Base-by-base conservation (phyloP, 2,888 invertebrate genomes). In the Pasiphila rectangulata region DNA sequence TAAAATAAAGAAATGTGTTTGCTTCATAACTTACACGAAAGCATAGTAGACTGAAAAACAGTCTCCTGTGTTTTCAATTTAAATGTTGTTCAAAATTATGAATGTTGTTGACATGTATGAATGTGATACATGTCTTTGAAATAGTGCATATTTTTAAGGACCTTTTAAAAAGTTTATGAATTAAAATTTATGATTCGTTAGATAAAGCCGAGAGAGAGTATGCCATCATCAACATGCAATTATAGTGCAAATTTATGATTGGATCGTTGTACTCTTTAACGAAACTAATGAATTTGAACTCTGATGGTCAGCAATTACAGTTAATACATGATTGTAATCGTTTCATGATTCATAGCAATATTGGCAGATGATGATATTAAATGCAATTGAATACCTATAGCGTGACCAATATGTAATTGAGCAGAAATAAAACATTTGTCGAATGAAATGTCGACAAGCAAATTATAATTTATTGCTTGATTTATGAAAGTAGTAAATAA, bases 161-260 rank as follows among this genome's bases (percentile, higher is more conserved):
- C n/a, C n/a, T n/a, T n/a, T n/a, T 6, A 5, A 27, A 7, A 5
- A 13, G 13, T 13, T 27, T 24, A 9, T 24, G 5, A 6, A 10
- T 4, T 7, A 34, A 17, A 34, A 13, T 16, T 30, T 21, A 40
- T 10, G 2, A 1, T 4, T 7, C 4, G 7, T 6, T 9, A 23
- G 17, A 41, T 41, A 34, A 24, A 2, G 13, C n/a, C 5, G 24
- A 25, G 25, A 35, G n/a, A n/a, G n/a, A n/a, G n/a, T n/a, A n/a
- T n/a, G n/a, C n/a, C n/a, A n/a, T n/a, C n/a, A n/a, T n/a, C n/a
- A n/a, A n/a, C n/a, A n/a, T 44, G 39, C 45, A 47, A 43, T 46
- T 40, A 48, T 16, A 41, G 15, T 45, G 35, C 47, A 46, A 44
- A 48, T 38, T 46, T 40, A 44, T 46, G 49, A 51, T 51, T 54